Conservation (phyloP, 2,797 vertebrate genomes). For the Anabas testudineus region DNA sequence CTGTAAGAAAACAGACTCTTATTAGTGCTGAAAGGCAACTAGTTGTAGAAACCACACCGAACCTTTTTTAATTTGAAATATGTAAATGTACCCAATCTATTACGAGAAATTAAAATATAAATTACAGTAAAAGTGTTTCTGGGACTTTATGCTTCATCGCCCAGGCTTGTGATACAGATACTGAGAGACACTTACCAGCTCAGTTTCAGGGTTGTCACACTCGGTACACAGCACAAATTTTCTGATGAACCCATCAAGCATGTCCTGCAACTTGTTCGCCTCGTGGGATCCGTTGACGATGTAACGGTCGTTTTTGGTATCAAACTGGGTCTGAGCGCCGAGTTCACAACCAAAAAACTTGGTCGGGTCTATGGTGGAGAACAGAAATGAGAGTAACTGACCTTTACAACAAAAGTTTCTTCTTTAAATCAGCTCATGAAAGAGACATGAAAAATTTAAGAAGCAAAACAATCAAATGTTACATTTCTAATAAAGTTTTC, state of each 20-base stretch:
- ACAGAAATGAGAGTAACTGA: background rate
- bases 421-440: no score
- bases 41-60: no score
- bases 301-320: constrained; percentile 99
- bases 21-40: background rate
- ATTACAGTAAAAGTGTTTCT: no score
- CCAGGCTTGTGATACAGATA: background rate
- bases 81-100: no score
- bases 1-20: constrained; percentile 70
- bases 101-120: no score
- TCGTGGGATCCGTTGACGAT: constrained; percentile 99
- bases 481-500: no score
- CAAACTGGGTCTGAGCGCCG: constrained; percentile 99
- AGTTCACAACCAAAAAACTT: constrained; percentile 99
- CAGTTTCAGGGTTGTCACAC: constrained; percentile 99
- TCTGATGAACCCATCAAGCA: constrained; percentile 99
- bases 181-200: constrained; percentile 89
- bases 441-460: background rate
- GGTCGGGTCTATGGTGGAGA: constrained; percentile 91
- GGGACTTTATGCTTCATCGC: background rate
- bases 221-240: constrained; percentile 99
- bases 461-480: no score
- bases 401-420: no score
- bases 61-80: no score
- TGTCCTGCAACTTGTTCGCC: constrained; percentile 99